Base-by-base conservation (phyloP, 2,888 invertebrate genomes). In the Strigamia crassipes region DNA sequence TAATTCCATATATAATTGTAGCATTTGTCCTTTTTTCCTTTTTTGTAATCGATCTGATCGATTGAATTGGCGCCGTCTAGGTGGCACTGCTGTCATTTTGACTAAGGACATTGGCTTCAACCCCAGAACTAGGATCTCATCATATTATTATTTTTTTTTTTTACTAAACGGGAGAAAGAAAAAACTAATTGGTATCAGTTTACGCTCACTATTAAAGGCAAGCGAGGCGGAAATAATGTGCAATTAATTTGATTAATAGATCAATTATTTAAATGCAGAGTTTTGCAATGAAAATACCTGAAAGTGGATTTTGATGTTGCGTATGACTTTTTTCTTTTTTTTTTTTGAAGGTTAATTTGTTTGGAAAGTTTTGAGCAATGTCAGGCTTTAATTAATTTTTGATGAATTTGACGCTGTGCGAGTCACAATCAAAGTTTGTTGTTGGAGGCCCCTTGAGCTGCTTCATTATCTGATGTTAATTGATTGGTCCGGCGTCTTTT, bases 401-500 rank as follows among this genome's bases (percentile, higher is more conserved):
- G 73, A 73, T 73, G 73, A 73, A 73, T 73, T 31, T 73, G 27
- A 73, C 15, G 73, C 27, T 15, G 27, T 18, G 56, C 8, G 56
- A 73, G 73, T 73, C 23, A 27, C 56, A 56, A 56, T 56, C 56
- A 56, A 56, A 56, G 21, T 18, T 73, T 73, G 73, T 73, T 12
- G 73, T 73, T 27, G 73, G 2, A 31, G 12, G 73, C 8, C 27
- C 73, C 31, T 23, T 18, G 27, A 73, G 73, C 73, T 27, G 73
- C 27, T 73, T 73, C 73, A 73, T 73, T 73, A 73, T 31, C 73
- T 73, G 73, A 23, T 73, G 73, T 73, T 73, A 73, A 73, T 73
- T 73, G 73, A 73, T 73, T 73, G 73, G 73, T 73, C 73, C 73
- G n/a, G 31, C 73, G 73, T 73, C 73, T 73, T 73, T 73, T 73